Evolutionary conservation across 2,797 vertebrate species (phyloP), one percentile per base, ranked within the genome.

Genomic region (Threskiornis aethiopicus): DNA sequence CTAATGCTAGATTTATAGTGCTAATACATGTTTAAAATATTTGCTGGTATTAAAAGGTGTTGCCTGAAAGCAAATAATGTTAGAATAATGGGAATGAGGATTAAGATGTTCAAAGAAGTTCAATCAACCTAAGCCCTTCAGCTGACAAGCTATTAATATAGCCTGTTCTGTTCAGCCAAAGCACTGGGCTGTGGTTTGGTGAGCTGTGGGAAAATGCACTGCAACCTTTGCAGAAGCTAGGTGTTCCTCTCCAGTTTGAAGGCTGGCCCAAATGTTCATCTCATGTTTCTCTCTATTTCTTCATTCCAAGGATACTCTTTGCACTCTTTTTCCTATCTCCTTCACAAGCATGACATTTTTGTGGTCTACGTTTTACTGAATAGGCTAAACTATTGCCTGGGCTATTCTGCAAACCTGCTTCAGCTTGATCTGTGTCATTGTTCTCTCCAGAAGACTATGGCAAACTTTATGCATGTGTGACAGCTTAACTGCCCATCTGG

Each of bases 41-140:
- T 93, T 91, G 13, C 83, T 81, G 46, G 37, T 81, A 95, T 86
- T 95, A 82, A 84, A 80, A 9, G 3, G 58, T 54, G 18, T 47
- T 95, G 85, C 29, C 57, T 81, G 65, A 89, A 94, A 87, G 52
- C 44, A 81, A 85, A 59, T 87, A 89, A 84, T 55, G 22, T 81
- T 95, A 73, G 65, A 89, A 89, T 93, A 83, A 64, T 67, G 41
- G 41, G 71, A 67, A 71, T 61, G 31, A 80, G 49, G 78, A 95
- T 92, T 96, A 95, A 85, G 71, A 42, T 52, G 22, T 75, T 93
- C 41, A 87, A 67, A 92, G 84, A 80, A 80, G n/a, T 71, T 96
- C 64, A 87, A 10, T 59, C 75, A 95, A 28, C 58, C 28, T 83
- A 70, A 95, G 37, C 81, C 22, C 25, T 90, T 70, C 55, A 87